A percentile compares a stretch with the other conserved stretches of the same genome.
Conservation (phyloP, 2,888 invertebrate species). For the Acheta domesticus region DNA sequence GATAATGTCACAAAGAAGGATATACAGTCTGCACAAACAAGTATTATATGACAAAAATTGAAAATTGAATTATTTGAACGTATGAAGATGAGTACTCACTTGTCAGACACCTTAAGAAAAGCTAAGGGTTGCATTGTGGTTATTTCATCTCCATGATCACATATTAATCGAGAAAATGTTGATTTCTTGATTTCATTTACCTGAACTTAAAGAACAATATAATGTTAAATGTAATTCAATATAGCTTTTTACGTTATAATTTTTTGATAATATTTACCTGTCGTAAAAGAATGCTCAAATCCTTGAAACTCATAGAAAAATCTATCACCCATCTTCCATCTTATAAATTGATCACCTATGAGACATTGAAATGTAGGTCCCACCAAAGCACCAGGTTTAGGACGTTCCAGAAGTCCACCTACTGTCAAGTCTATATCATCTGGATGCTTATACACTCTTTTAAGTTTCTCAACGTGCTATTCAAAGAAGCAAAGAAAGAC, state of each 20-base stretch:
- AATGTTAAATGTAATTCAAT: neutral
- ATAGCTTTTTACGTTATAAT: neutral
- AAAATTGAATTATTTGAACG: neutral
- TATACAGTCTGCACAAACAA: too few relatives aligned
- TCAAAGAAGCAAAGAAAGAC: neutral
- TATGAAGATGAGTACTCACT: neutral
- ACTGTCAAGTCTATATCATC: slow-evolving; percentile 51
- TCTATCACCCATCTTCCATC: slow-evolving; percentile 68
- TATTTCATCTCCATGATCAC: neutral
- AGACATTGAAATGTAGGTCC: slow-evolving; percentile 51
- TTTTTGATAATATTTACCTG: slow-evolving; percentile 35
- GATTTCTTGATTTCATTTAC: neutral
- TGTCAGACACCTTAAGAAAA: neutral
- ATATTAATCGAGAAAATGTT: neutral
- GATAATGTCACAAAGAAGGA: too few relatives aligned
- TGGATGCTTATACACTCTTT: slow-evolving; percentile 39
- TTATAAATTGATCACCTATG: slow-evolving; percentile 67
- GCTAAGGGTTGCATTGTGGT: neutral
- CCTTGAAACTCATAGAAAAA: slow-evolving; percentile 64
- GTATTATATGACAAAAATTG: too few relatives aligned
- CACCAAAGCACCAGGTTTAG: slow-evolving; percentile 46
- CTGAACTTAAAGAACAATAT: neutral
- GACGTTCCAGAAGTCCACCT: slow-evolving; percentile 48
- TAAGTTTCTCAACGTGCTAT: slow-evolving; percentile 38
- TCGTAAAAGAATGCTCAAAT: slow-evolving; percentile 49